Evolutionary conservation across 2,113 vertebrate genomes (phyloP).

Genomic region (Apteryx mantelli): DNA sequence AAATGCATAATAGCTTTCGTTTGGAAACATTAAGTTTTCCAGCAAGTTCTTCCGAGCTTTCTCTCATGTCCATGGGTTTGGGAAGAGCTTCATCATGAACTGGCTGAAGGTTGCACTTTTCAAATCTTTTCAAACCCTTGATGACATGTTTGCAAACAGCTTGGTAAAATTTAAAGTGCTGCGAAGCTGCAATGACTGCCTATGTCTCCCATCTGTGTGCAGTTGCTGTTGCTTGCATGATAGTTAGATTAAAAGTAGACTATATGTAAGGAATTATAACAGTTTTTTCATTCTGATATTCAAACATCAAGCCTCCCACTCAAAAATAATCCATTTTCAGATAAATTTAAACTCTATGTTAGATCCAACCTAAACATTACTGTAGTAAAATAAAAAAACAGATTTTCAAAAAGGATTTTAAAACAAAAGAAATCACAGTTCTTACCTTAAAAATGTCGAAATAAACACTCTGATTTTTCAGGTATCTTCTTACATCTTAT

Average conservation of each 20-base stretch:
- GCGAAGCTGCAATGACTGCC: background rate
- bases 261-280: background rate
- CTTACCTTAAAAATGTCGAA: background rate
- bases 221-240: background rate
- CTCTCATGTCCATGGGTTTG: background rate
- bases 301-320: background rate
- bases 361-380: background rate
- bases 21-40: background rate
- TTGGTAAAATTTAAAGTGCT: background rate
- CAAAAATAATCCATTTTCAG: background rate
- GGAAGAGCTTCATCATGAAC: background rate
- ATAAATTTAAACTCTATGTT: background rate
- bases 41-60: background rate
- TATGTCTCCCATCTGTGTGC: background rate
- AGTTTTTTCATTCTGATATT: background rate
- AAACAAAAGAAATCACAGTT: background rate
- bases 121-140: background rate
- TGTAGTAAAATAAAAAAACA: background rate
- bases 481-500: background rate
- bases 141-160: background rate
- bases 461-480: background rate
- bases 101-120: background rate
- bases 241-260: background rate
- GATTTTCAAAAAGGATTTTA: rapidly evolving
- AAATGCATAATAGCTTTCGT: background rate